Evolutionary conservation across 64 coral and sea anemone genomes (phyloP).

Genomic region (Stylophora pistillata): DNA sequence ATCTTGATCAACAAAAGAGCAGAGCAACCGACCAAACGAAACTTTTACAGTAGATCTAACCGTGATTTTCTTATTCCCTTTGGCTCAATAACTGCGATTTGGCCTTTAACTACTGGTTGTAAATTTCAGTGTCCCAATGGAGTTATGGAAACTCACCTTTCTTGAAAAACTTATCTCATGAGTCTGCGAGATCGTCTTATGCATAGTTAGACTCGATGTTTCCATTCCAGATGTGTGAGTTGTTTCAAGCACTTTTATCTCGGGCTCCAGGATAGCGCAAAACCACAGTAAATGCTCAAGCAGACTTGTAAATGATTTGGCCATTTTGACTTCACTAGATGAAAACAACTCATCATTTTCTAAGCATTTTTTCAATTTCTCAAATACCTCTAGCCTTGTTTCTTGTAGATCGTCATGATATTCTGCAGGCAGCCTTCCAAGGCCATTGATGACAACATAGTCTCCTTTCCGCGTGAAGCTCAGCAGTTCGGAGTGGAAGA

Average conservation of each 20-base stretch:
- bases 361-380: background rate
- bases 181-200: background rate
- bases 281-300: background rate
- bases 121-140: background rate
- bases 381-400: background rate
- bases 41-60: too few relatives aligned
- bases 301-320: background rate
- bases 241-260: background rate
- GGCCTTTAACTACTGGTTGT: too few relatives aligned
- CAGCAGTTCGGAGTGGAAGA: background rate
- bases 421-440: slow-evolving; percentile 25
- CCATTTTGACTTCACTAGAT: background rate
- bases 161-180: background rate
- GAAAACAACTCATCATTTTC: background rate
- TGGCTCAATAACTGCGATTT: too few relatives aligned
- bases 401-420: background rate
- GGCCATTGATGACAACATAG: background rate
- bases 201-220: background rate
- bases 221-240: background rate
- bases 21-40: too few relatives aligned
- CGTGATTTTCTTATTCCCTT: too few relatives aligned
- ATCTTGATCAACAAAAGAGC: too few relatives aligned
- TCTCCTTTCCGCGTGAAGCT: background rate
- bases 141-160: background rate
- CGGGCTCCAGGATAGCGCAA: slow-evolving; percentile 2